These are phyloP conservation scores for Erpetoichthys calabaricus DNA, from an alignment of 2,797 vertebrate genomes.

Conservation along the genomic window DNA sequence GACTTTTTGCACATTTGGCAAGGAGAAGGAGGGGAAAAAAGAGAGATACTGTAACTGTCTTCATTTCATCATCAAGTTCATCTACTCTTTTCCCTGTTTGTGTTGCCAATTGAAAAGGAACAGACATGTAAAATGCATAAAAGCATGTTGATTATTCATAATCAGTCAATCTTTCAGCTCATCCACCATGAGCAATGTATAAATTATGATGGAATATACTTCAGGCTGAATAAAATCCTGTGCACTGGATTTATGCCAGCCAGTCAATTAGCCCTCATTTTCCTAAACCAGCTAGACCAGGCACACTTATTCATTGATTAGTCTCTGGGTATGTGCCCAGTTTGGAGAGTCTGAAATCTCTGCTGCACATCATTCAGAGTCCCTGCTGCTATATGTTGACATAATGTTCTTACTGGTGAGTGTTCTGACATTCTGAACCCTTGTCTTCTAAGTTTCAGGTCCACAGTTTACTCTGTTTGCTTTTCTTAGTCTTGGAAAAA, in stretches of 20 bases:
- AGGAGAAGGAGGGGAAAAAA: neutral
- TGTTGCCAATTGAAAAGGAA: neutral
- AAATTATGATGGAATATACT: slow-evolving; percentile 23
- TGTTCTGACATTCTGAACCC: no score
- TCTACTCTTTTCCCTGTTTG: neutral
- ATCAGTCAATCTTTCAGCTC: slow-evolving; percentile 16
- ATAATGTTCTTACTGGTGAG: no score
- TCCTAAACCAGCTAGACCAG: slow-evolving; percentile 22
- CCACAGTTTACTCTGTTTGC: no score
- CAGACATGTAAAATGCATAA: slow-evolving; percentile 17
- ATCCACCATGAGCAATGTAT: slow-evolving; percentile 21
- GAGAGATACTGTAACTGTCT: neutral
- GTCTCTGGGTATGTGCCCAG: slow-evolving; percentile 22
- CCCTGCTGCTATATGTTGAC: no score
- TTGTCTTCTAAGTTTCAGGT: no score
- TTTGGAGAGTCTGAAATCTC: neutral
- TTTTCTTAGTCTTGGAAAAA: no score
- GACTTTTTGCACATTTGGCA: neutral
- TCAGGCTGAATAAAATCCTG: slow-evolving; percentile 24
- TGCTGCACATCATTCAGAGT: no score
- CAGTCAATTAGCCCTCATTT: slow-evolving; percentile 26
- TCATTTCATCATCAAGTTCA: neutral
- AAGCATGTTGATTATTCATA: slow-evolving; percentile 9
- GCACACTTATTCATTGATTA: slow-evolving; percentile 34
- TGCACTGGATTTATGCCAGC: slow-evolving; percentile 19